Evolutionary conservation across 2,888 invertebrate genomes (phyloP).

Genomic region (Athalia cordata): DNA sequence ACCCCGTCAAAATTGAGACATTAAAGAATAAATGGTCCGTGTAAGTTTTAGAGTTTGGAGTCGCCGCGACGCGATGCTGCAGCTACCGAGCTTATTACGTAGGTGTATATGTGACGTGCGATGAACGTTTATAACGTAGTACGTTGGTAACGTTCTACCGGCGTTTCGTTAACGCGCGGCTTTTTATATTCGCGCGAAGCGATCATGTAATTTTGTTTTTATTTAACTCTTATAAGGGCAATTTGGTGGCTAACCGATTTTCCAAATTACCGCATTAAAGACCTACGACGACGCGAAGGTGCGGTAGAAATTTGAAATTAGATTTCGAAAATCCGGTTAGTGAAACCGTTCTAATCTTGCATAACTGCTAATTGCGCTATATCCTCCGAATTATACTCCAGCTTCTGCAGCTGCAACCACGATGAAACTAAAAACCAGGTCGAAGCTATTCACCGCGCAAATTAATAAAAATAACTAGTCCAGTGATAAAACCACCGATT

Average conservation of each 20-base stretch:
- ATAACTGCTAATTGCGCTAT: conserved; percentile 18
- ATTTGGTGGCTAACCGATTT: background rate
- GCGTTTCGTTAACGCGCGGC: background rate
- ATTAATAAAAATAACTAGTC: background rate
- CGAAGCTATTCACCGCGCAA: background rate
- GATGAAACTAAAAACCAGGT: conserved; percentile 8
- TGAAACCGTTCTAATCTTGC: conserved; percentile 8
- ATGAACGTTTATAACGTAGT: too few species aligned
- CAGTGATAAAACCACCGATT: background rate
- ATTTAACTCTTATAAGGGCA: too few species aligned
- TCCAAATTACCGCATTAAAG: background rate
- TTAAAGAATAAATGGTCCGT: conserved; percentile 20
- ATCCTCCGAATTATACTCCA: background rate
- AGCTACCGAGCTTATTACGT: too few species aligned
- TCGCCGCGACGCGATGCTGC: background rate
- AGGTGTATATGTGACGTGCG: too few species aligned
- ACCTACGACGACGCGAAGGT: background rate
- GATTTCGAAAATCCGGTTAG: conserved; percentile 21
- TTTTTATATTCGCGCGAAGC: conserved; percentile 2
- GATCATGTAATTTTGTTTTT: background rate
- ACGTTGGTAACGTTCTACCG: background rate
- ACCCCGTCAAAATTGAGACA: conserved; percentile 30
- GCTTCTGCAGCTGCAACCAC: background rate
- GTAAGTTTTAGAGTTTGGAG: conserved; percentile 17
- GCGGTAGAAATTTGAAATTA: conserved; percentile 10